phyloP scores from a whole-genome alignment of 2,888 invertebrate species.

The Platycheirus rosarum region DNA sequence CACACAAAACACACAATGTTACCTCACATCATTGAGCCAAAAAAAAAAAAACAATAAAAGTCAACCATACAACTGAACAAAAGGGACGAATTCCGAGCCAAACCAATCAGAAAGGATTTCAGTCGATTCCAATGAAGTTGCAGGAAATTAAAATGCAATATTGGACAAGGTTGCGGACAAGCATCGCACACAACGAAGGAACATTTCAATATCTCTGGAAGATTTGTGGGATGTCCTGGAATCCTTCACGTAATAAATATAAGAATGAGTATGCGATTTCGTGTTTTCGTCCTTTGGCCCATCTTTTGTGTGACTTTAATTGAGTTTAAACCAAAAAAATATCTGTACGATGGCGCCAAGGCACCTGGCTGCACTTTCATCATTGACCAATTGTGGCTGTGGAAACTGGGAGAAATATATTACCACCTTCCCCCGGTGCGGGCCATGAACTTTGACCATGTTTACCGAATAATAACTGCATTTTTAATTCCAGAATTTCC shows the following conservation, averaged over 20 bases:
- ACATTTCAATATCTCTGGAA: background rate
- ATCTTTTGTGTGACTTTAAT: constrained; percentile 26
- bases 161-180: constrained; percentile 32
- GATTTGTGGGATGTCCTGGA: too few relatives aligned
- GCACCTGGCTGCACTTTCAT: background rate
- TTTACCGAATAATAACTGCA: too few relatives aligned
- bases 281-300: background rate
- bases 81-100: background rate
- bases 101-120: constrained; percentile 10
- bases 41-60: background rate
- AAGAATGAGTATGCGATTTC: constrained; percentile 3
- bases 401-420: background rate
- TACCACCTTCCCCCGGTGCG: too few relatives aligned
- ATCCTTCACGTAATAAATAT: constrained; percentile 7
- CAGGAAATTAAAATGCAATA: constrained; percentile 61
- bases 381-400: background rate
- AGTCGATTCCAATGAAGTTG: constrained; percentile 11
- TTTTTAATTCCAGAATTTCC: background rate
- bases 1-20: background rate
- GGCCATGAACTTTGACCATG: too few relatives aligned
- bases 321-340: constrained; percentile 15
- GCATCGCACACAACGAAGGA: constrained; percentile 8
- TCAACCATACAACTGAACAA: background rate
- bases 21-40: background rate
- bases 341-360: background rate